These are phyloP conservation scores for Notolabrus celidotus DNA, from an alignment of 2,797 vertebrate genomes.

Conservation along the genomic window DNA sequence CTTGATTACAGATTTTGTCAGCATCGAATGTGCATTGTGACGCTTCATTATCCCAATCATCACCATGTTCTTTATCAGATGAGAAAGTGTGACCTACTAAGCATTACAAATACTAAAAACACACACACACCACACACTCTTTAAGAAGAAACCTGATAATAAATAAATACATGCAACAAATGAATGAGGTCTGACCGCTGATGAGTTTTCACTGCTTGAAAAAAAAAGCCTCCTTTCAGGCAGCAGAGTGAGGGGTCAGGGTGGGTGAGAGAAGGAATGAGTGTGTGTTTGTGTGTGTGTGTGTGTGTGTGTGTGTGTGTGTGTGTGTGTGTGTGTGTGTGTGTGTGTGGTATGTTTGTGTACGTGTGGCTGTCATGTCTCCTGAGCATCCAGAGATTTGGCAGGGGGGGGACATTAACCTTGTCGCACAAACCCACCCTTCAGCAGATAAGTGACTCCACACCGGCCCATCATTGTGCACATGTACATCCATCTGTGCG, in stretches of 20 bases:
- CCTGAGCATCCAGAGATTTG: conserved; percentile 40
- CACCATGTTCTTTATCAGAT: neutral
- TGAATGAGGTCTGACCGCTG: neutral
- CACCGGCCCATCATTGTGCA: conserved; percentile 24
- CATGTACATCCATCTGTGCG: conserved; percentile 6
- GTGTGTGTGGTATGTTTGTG: conserved; percentile 5
- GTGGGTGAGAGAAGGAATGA: neutral
- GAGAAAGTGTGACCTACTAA: neutral
- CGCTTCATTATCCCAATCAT: neutral
- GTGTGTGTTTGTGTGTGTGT: neutral
- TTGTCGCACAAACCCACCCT: conserved; percentile 45
- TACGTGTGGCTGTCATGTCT: conserved; percentile 37
- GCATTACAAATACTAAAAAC: neutral
- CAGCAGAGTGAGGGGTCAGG: conserved; percentile 19
- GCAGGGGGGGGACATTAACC: conserved; percentile 56
- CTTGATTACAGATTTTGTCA: neutral
- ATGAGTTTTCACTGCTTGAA: neutral
- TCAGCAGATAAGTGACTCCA: conserved; percentile 63
- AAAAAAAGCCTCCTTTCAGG: neutral
- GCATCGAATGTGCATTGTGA: neutral
- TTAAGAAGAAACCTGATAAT: neutral
- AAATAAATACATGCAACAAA: neutral
- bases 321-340: neutral
- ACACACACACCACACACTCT: neutral
- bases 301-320: conserved; percentile 11